A percentile compares a stretch with the other conserved stretches of the same genome.
Conservation (phyloP, 2,888 invertebrate species). For the Sphaerophoria rueppellii region DNA sequence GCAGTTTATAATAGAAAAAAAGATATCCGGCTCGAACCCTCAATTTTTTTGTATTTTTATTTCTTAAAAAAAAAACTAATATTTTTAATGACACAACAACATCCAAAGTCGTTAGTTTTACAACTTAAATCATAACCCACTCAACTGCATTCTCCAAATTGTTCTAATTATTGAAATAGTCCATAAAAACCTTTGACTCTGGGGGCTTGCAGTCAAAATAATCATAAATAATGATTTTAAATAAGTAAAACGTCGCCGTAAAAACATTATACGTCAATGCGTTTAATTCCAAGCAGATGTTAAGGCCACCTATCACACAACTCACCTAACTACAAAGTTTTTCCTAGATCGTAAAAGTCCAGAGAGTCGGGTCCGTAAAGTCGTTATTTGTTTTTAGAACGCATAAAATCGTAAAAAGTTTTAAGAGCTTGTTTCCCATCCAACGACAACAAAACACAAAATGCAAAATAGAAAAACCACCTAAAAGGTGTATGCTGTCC, state of each 20-base stretch:
- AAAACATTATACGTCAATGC: conserved; percentile 24
- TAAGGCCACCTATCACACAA: conserved; percentile 50
- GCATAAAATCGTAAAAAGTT: conserved; percentile 42
- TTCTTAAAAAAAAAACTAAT: too few species aligned
- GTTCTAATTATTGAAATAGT: neutral
- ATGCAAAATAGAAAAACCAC: conserved; percentile 27
- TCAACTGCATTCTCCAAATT: neutral
- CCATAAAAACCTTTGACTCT: neutral
- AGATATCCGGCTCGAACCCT: conserved; percentile 13
- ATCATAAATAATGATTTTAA: conserved; percentile 20
- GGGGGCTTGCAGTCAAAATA: neutral
- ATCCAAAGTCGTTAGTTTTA: neutral
- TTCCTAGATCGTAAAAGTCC: conserved; percentile 53
- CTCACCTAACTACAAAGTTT: conserved; percentile 35
- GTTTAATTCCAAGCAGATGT: conserved; percentile 61
- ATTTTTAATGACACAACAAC: too few species aligned
- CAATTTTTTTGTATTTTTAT: too few species aligned
- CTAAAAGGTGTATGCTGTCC: conserved; percentile 48
- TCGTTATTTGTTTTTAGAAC: conserved; percentile 44
- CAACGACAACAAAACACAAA: conserved; percentile 1
- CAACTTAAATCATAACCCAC: neutral
- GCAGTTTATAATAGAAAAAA: too few species aligned
- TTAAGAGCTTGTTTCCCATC: conserved; percentile 11
- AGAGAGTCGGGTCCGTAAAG: neutral
- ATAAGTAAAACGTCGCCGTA: neutral